Base-by-base conservation (phyloP, 2,888 invertebrate genomes). In the Hoplodrina ambigua region DNA sequence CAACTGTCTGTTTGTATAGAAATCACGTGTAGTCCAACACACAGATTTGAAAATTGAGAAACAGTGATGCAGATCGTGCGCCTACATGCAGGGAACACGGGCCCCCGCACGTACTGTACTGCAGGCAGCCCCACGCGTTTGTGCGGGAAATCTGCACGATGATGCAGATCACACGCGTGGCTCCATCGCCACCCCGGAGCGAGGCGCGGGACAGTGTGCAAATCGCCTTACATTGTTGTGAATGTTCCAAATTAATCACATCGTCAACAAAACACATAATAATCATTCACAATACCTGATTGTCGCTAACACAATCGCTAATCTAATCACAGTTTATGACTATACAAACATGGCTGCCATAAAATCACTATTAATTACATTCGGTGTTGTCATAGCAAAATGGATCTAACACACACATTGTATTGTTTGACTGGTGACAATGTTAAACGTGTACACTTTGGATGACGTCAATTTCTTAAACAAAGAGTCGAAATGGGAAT, bases 261-360 rank as follows among this genome's bases (percentile, higher is more conserved):
- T 63, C 20, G 44, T 63, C 49, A 55, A 50, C 57, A 57, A 44
- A 71, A 68, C 61, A 72, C 72, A 76, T 77, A 72, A 78, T 81
- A 81, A 77, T 81, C 52, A 81, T 62, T 77, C 72, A 81, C 72
- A 46, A 59, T 64, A 80, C 77, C 73, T 77, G 67, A 77, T 73
- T 61, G 66, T 46, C n/a, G 54, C 41, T 13, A 62, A 78, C 74
- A 53, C 70, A 58, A 83, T 81, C 73, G 52, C 56, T 60, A 65
- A 81, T 78, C 67, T 78, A 66, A 84, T 84, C 84, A 74, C 75
- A 74, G 72, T 82, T 82, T 81, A 84, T 76, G 76, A 76, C 68
- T 49, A 25, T 25, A 65, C 67, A 69, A 73, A 79, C 82, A 83
- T 50, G 54, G 64, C 58, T 17, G 58, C 71, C 59, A 56, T 79